Percentiles rank a stretch among this genome's conserved stretches.
phyloP scores from a whole-genome alignment of 2,888 invertebrate genomes.

The Lepetodrilus schrolli region DNA sequence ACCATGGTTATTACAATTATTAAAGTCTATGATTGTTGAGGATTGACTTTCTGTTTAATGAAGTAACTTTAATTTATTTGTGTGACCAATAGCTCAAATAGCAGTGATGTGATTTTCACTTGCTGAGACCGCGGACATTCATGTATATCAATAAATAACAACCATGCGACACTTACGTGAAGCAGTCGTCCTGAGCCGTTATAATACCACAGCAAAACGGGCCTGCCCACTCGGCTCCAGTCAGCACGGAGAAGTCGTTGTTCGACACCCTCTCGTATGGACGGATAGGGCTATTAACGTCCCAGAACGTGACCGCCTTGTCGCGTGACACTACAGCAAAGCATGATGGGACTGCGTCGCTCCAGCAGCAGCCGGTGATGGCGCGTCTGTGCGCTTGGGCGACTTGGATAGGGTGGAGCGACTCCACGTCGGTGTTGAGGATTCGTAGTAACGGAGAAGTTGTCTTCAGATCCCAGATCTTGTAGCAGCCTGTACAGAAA shows the following conservation, averaged over 20 bases:
- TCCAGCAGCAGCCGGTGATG: slow-evolving; percentile 35
- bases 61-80: too few relatives aligned
- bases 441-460: slow-evolving; percentile 30
- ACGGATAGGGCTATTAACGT: neutral
- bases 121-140: too few relatives aligned
- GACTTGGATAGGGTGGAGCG: slow-evolving; percentile 29
- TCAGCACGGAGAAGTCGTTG: neutral
- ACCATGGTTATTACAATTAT: too few relatives aligned
- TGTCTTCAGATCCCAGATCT: slow-evolving; percentile 38
- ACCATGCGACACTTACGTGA: slow-evolving; percentile 12
- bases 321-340: slow-evolving; percentile 37
- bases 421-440: neutral
- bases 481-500: slow-evolving; percentile 31
- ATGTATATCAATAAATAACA: too few relatives aligned
- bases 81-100: too few relatives aligned
- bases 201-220: neutral
- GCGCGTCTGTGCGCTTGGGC: slow-evolving; percentile 31
- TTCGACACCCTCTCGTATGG: neutral
- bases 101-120: too few relatives aligned
- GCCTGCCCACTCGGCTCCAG: slow-evolving; percentile 4
- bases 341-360: slow-evolving; percentile 17
- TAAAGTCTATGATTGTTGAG: too few relatives aligned
- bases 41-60: too few relatives aligned
- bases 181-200: slow-evolving; percentile 18
- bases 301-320: slow-evolving; percentile 36